Base-by-base conservation (phyloP, 37 sponge, comb jelly and placozoan genomes). In the Geodia barretti region DNA sequence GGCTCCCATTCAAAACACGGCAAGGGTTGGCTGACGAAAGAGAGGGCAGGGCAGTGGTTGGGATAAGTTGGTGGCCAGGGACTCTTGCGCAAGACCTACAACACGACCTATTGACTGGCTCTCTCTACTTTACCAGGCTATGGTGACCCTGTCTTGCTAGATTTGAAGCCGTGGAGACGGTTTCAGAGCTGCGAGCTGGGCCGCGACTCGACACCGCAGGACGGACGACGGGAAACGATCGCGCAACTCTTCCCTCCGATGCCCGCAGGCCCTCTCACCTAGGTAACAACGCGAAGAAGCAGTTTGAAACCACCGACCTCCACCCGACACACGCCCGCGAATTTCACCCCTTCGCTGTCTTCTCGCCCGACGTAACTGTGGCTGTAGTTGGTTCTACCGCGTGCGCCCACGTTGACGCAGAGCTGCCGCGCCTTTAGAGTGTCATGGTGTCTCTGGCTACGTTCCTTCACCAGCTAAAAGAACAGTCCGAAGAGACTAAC, bases 221-320 rank as follows among this genome's bases (percentile, higher is more conserved):
- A 47, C 54, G 54, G 54, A 47, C 54, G 54, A 47, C 54, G 54
- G 54, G n/a, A n/a, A n/a, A n/a, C n/a, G n/a, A n/a, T n/a, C 54
- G 14, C 54, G 54, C 14, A 47, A 14, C 54, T 47, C 54, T 47
- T 47, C 54, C 14, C 54, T 47, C 54, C 14, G 54, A 47, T 47
- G 54, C 54, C 54, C 54, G 54, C 54, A 47, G 54, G 54, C 54
- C 54, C 54, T 7, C 54, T 47, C 54, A 17, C 54, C 54, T 47
- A 47, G 14, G 54, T 14, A 47, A n/a, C n/a, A n/a, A n/a, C n/a
- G n/a, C n/a, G n/a, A n/a, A n/a, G n/a, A n/a, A n/a, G n/a, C n/a
- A n/a, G n/a, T n/a, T n/a, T n/a, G n/a, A n/a, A n/a, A n/a, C n/a
- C n/a, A n/a, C n/a, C n/a, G n/a, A 47, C 54, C 54, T 47, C 7